These are phyloP conservation scores for Tricholaema leucomelas DNA, from an alignment of 2,113 vertebrate genomes.

Conservation along the genomic window DNA sequence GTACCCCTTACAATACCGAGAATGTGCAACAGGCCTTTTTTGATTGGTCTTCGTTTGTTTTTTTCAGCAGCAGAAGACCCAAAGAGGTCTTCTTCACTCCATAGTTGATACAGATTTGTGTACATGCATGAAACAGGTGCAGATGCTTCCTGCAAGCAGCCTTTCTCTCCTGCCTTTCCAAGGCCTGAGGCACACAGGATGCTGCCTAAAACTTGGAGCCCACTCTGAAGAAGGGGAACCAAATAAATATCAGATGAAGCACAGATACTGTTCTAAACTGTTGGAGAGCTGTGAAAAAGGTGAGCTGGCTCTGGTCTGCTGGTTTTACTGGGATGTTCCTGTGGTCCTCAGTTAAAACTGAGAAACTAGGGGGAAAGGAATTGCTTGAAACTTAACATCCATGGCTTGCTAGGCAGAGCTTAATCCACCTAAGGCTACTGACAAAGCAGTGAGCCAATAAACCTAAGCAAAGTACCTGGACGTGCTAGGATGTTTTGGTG, in stretches of 20 bases:
- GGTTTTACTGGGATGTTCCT: neutral
- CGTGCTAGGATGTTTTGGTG: no score
- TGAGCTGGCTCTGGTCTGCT: neutral
- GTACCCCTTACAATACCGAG: neutral
- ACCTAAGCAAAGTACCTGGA: slow-evolving; percentile 8
- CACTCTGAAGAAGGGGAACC: neutral
- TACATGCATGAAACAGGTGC: rapidly evolving
- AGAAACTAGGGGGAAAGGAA: neutral
- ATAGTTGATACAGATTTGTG: neutral
- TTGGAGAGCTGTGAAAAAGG: neutral
- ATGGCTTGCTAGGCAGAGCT: neutral
- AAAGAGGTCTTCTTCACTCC: neutral
- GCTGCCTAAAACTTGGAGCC: neutral
- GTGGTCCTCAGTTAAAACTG: neutral
- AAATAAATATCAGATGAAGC: neutral
- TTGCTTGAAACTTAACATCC: neutral
- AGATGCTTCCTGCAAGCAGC: neutral
- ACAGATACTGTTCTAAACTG: neutral
- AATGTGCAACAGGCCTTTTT: neutral
- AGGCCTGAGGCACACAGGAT: neutral
- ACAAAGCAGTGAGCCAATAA: slow-evolving; percentile 30
- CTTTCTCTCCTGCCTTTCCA: neutral
- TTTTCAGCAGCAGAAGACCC: neutral
- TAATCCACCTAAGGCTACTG: neutral
- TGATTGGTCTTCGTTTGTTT: no score